phyloP scores from a whole-genome alignment of 2,888 invertebrate genomes.

The Galeruca laticollis region DNA sequence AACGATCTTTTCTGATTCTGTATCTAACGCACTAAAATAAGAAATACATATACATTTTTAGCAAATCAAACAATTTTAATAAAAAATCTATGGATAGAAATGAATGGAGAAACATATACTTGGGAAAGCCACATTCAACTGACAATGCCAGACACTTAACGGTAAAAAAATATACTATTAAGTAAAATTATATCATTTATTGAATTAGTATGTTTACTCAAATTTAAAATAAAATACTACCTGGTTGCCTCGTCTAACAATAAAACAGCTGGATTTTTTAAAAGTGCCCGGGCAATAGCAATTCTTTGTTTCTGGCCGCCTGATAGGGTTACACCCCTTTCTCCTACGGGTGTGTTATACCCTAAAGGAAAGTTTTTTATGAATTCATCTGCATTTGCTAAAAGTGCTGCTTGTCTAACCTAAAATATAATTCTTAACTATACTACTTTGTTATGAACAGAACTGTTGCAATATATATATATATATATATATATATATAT shows the following conservation, averaged over 20 bases:
- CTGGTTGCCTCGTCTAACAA: conserved; percentile 96
- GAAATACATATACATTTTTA: background rate
- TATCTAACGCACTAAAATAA: conserved; percentile 84
- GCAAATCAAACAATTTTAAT: too few species aligned
- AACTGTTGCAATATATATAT: background rate
- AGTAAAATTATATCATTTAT: too few species aligned
- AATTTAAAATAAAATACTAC: conserved; percentile 64
- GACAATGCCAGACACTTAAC: too few species aligned
- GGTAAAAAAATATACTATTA: too few species aligned
- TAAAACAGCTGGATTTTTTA: conserved; percentile 90
- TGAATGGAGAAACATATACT: too few species aligned
- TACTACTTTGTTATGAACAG: background rate
- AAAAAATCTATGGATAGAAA: too few species aligned
- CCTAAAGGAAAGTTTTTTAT: conserved; percentile 84
- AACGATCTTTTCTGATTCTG: conserved; percentile 91
- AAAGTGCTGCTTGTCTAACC: conserved; percentile 83
- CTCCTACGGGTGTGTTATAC: conserved; percentile 89
- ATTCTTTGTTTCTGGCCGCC: conserved; percentile 96
- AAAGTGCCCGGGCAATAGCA: conserved; percentile 92
- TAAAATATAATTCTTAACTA: conserved; percentile 57
- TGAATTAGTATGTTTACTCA: background rate
- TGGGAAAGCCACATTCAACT: too few species aligned
- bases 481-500: too few species aligned
- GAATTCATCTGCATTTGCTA: conserved; percentile 95
- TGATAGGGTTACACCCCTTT: conserved; percentile 90